phyloP scores from a whole-genome alignment of 2,888 invertebrate genomes.

The Caenorhabditis sulstoni region DNA sequence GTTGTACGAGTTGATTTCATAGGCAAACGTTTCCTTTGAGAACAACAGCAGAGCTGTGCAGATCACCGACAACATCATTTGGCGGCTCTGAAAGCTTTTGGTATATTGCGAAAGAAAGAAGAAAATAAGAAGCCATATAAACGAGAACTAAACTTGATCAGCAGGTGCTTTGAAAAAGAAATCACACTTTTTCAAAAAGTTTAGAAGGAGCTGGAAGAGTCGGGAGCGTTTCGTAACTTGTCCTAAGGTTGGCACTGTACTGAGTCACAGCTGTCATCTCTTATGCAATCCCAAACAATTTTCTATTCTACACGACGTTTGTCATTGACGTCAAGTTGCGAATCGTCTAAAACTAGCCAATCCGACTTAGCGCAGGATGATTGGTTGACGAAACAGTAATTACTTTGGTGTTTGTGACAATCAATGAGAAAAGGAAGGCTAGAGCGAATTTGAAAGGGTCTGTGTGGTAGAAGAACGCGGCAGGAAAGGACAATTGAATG shows the following conservation, averaged over 20 bases:
- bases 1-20: constrained; percentile 68
- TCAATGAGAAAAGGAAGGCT: constrained; percentile 35
- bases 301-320: constrained; percentile 58
- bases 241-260: constrained; percentile 10
- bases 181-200: not conserved
- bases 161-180: not conserved
- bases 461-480: constrained; percentile 11
- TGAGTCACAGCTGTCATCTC: constrained; percentile 41
- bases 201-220: too few relatives aligned
- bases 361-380: constrained; percentile 58
- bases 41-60: constrained; percentile 1
- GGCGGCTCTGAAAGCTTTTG: constrained; percentile 31
- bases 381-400: constrained; percentile 55
- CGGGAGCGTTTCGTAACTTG: constrained; percentile 9
- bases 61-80: constrained; percentile 29
- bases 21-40: constrained; percentile 7
- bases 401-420: constrained; percentile 54
- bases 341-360: constrained; percentile 56
- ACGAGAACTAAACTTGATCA: not conserved
- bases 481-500: constrained; percentile 42
- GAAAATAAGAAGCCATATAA: not conserved
- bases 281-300: constrained; percentile 56
- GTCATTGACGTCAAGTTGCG: constrained; percentile 41
- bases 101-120: not conserved
- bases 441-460: constrained; percentile 27